Conservation (phyloP, 2,797 vertebrate genomes). For the Neosilurus mollespiculum region DNA sequence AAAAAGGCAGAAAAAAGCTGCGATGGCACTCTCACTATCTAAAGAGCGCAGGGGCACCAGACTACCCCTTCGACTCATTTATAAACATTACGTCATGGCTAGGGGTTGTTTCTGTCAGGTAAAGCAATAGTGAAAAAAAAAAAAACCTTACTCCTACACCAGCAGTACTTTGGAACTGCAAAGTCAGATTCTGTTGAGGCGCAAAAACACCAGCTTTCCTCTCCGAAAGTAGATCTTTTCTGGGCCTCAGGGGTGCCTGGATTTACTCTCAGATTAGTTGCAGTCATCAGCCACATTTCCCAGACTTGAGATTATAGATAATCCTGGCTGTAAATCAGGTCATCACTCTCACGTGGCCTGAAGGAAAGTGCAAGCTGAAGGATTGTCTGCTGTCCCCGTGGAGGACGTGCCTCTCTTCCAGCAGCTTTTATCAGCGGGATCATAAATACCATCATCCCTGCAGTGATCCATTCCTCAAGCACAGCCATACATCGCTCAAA, state of each 20-base stretch:
- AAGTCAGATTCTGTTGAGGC: not conserved
- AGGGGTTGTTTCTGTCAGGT: conserved; percentile 18
- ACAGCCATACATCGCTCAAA: conserved; percentile 39
- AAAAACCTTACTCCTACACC: not conserved
- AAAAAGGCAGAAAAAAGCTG: conserved; percentile 14
- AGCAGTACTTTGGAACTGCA: conserved; percentile 27
- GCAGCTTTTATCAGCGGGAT: conserved; percentile 53
- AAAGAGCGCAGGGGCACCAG: conserved; percentile 22
- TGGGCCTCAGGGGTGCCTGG: not conserved
- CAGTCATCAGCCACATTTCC: conserved; percentile 56
- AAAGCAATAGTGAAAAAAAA: not conserved
- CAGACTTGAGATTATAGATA: conserved; percentile 68
- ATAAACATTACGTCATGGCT: conserved; percentile 3
- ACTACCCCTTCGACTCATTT: conserved; percentile 36
- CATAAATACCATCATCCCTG: conserved; percentile 54
- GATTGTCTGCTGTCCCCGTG: conserved; percentile 57
- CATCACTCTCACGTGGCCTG: conserved; percentile 62
- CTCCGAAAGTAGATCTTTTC: conserved; percentile 37
- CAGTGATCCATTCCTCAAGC: conserved; percentile 51
- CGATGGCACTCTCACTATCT: conserved; percentile 32
- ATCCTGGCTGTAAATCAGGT: conserved; percentile 73
- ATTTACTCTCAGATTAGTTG: conserved; percentile 50
- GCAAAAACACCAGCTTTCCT: conserved; percentile 39
- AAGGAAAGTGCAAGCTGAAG: conserved; percentile 53
- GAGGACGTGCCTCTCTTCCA: conserved; percentile 38